Evolutionary conservation across 2,888 invertebrate species (phyloP).

Genomic region (Amaurobius ferox): DNA sequence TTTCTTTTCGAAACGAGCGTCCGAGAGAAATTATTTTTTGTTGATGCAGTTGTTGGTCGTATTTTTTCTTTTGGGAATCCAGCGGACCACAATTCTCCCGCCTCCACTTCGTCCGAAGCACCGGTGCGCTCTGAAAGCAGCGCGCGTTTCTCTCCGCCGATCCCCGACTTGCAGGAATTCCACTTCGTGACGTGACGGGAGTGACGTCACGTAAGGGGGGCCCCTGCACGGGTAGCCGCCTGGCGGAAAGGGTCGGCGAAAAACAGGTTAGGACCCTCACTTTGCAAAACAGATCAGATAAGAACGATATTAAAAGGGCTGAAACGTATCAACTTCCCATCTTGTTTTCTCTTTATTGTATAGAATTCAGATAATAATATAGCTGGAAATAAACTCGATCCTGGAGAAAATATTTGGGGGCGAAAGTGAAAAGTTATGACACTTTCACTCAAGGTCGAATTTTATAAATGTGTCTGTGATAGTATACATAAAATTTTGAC

Average conservation of each 20-base stretch:
- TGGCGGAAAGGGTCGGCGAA: constrained; percentile 19
- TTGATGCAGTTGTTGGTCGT: neutral
- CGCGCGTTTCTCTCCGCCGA: constrained; percentile 28
- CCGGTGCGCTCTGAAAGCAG: constrained; percentile 51
- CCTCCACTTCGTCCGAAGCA: constrained; percentile 39
- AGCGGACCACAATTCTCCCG: constrained; percentile 8
- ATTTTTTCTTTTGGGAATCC: neutral
- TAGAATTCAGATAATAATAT: too few species aligned
- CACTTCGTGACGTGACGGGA: constrained; percentile 49
- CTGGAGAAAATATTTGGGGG: too few species aligned
- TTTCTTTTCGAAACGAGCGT: constrained; percentile 17
- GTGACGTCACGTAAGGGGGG: constrained; percentile 46
- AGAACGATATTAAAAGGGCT: too few species aligned
- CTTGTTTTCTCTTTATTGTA: too few species aligned
- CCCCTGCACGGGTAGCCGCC: constrained; percentile 56
- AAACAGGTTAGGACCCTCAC: constrained; percentile 7
- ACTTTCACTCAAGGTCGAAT: too few species aligned
- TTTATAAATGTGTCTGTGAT: too few species aligned
- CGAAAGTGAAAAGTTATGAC: too few species aligned
- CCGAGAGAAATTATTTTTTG: constrained; percentile 8
- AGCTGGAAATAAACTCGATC: too few species aligned
- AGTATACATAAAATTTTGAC: too few species aligned
- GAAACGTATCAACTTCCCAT: too few species aligned
- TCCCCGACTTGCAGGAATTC: constrained; percentile 38
- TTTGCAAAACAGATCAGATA: too few species aligned